Percentiles rank a stretch among this genome's conserved stretches.
These are phyloP conservation scores for Folsomia manolachei DNA, from an alignment of 2,888 invertebrate species.

Conservation along the genomic window DNA sequence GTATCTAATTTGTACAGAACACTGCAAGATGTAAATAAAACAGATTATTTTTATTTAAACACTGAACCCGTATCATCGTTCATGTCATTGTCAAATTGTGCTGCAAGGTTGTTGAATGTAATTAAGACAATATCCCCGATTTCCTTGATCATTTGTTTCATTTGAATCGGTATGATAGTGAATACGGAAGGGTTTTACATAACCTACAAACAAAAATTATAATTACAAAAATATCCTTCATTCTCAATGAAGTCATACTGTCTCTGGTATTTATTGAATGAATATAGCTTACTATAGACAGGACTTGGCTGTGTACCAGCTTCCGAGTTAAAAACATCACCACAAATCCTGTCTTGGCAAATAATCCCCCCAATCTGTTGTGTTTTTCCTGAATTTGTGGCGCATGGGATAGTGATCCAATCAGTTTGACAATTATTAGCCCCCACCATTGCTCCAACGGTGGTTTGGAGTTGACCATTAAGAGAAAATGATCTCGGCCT, in stretches of 20 bases:
- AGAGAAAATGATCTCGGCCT: conserved; percentile 68
- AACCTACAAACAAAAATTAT: conserved; percentile 60
- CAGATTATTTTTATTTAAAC: too few species aligned
- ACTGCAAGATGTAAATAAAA: neutral
- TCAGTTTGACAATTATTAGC: conserved; percentile 71
- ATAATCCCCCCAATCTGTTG: conserved; percentile 58
- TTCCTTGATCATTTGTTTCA: conserved; percentile 67
- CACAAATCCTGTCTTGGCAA: conserved; percentile 78
- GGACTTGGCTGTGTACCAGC: conserved; percentile 62
- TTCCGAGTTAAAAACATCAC: conserved; percentile 74
- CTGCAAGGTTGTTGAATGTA: conserved; percentile 80
- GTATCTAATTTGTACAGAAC: neutral
- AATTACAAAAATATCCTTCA: neutral
- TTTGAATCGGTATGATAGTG: conserved; percentile 76
- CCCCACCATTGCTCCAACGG: conserved; percentile 66
- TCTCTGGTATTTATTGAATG: neutral
- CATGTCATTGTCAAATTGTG: neutral
- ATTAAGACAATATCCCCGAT: conserved; percentile 78
- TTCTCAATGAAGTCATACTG: conserved; percentile 10
- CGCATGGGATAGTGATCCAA: conserved; percentile 77
- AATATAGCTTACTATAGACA: conserved; percentile 66
- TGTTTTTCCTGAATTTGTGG: conserved; percentile 65
- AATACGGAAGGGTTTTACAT: conserved; percentile 74
- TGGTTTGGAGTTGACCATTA: conserved; percentile 72
- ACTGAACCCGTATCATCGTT: too few species aligned